These are phyloP conservation scores for Apamea sordens DNA, from an alignment of 2,888 invertebrate species.

Conservation along the genomic window DNA sequence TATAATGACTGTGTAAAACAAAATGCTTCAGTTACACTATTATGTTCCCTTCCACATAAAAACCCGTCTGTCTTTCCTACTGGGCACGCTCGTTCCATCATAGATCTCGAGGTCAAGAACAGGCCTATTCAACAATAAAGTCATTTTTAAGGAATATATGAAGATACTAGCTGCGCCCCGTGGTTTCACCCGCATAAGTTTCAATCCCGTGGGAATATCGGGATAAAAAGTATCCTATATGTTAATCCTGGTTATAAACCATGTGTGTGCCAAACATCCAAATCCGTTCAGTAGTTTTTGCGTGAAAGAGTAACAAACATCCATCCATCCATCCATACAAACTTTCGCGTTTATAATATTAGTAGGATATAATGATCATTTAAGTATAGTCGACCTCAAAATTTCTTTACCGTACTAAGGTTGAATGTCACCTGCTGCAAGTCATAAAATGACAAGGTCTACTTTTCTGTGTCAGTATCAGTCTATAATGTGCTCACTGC, in stretches of 20 bases:
- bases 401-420: not conserved
- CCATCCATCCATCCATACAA: too few species aligned
- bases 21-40: not conserved
- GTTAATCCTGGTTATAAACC: too few species aligned
- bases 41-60: not conserved
- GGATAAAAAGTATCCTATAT: too few species aligned
- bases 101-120: not conserved
- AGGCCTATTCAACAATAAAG: not conserved
- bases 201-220: too few species aligned
- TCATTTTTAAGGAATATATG: too few species aligned
- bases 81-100: not conserved
- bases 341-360: too few species aligned
- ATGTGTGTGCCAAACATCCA: too few species aligned
- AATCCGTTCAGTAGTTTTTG: too few species aligned
- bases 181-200: too few species aligned
- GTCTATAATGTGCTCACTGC: not conserved
- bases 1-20: not conserved
- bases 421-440: not conserved
- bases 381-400: not conserved
- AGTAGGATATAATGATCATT: not conserved
- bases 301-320: too few species aligned
- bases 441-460: not conserved
- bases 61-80: not conserved
- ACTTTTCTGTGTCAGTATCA: not conserved
- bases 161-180: too few species aligned